phyloP scores from a whole-genome alignment of 2,797 vertebrate species.

The Pseudocheirus occidentalis region DNA sequence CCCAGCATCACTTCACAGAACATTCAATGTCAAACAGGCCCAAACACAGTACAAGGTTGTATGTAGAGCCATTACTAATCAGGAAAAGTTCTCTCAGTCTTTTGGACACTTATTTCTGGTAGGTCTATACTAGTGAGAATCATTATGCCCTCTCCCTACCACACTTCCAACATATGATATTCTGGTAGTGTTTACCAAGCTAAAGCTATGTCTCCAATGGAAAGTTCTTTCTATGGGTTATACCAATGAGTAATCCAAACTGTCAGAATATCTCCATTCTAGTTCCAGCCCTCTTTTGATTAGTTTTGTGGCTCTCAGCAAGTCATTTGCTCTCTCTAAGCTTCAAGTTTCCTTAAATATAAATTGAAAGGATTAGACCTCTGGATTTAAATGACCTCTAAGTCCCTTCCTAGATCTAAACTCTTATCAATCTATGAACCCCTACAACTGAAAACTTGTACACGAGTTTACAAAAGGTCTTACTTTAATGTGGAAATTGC shows the following conservation, averaged over 20 bases:
- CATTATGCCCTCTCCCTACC: not conserved
- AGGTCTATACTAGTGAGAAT: not conserved
- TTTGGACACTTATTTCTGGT: not conserved
- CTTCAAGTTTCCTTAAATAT: not conserved
- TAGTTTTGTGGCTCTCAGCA: not conserved
- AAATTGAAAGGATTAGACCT: not conserved
- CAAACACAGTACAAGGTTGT: not conserved
- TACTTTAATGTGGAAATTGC: constrained; percentile 2
- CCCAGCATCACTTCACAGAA: not conserved
- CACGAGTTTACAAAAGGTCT: not conserved
- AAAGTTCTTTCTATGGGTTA: not conserved
- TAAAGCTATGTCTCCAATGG: not conserved
- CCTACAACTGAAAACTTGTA: not conserved
- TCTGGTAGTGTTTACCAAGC: not conserved
- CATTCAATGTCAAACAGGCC: not conserved
- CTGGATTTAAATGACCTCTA: not conserved
- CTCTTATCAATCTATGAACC: not conserved
- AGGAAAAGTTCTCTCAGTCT: not conserved
- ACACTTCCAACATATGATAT: not conserved
- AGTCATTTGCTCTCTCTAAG: not conserved
- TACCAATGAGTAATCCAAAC: not conserved
- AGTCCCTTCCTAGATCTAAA: not conserved
- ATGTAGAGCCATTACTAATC: not conserved
- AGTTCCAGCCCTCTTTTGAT: not conserved
- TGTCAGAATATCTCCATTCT: not conserved